Base-by-base conservation (phyloP, 2,888 invertebrate genomes). In the Autographa gamma region DNA sequence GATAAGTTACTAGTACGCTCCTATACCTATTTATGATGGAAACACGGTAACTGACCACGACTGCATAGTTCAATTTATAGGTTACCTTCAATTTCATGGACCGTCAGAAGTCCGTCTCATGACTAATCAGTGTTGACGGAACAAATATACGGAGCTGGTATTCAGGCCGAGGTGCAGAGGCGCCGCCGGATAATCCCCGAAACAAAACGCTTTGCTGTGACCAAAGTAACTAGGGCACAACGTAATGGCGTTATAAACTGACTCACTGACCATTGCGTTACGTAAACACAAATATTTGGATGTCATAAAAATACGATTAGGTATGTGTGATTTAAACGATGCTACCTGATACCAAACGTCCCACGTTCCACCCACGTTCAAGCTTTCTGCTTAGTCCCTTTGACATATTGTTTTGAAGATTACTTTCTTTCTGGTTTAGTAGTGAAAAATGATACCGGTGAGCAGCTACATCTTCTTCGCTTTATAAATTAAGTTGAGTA, bases 131-230 rank as follows among this genome's bases (percentile, higher is more conserved):
- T 89, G 89, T 90, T 90, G 88, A 86, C 89, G 86, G 88, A 90
- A 89, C 89, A 90, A 89, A 92, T 86, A 87, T 83, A 82, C 77
- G 75, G 76, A 77, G 67, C 73, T 71, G 87, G 90, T 88, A 92
- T 93, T 91, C 81, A 83, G 92, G 91, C 81, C 90, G 82, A 74
- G 76, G 83, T 82, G 83, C 75, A 84, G 86, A 89, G 90, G 91
- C 87, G 87, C 84, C 81, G 76, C 77, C 79, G 79, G 82, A 86
- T 92, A 90, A 90, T 89, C 88, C 85, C 86, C 83, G 84, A 89
- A 87, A 88, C 88, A 86, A 88, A 89, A 86, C 81, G 82, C 75
- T 84, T 77, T 73, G 80, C 81, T 86, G 83, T 85, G 80, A 86
- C 83, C 81, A 80, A 81, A 82, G 84, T 77, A 89, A 90, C 86